Conservation (phyloP, 2,113 vertebrate genomes). For the Clarias magur region DNA sequence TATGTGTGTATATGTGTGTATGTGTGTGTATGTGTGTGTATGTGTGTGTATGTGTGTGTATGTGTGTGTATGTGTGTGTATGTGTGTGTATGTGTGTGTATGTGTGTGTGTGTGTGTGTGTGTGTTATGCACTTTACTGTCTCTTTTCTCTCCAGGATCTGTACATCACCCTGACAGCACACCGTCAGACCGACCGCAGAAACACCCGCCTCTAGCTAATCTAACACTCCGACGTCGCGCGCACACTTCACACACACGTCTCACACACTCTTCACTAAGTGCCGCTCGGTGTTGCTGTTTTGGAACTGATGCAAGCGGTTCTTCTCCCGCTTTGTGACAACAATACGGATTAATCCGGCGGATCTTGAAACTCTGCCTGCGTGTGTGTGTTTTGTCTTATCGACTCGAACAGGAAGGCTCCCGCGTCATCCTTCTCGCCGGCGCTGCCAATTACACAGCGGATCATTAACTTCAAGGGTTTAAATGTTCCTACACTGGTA, state of each 20-base stretch:
- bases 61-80: not conserved
- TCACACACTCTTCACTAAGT: conserved; percentile 33
- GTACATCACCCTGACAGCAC: conserved; percentile 70
- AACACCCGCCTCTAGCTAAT: conserved; percentile 74
- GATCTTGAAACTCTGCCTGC: conserved; percentile 70
- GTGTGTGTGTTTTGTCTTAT: conserved; percentile 64
- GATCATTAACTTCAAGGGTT: conserved; percentile 84
- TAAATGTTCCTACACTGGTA: conserved; percentile 83
- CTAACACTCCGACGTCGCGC: conserved; percentile 66
- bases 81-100: not conserved
- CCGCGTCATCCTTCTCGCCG: conserved; percentile 72
- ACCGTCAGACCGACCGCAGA: conserved; percentile 66
- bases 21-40: not conserved
- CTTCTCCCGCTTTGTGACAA: conserved; percentile 74
- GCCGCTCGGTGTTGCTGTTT: conserved; percentile 70
- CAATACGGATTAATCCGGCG: conserved; percentile 80
- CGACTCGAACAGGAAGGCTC: conserved; percentile 74
- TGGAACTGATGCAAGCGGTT: conserved; percentile 78
- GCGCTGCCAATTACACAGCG: conserved; percentile 81
- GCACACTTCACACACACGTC: conserved; percentile 5
- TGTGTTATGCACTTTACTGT: not conserved
- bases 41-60: not conserved
- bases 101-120: not conserved
- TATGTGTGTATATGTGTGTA: not conserved
- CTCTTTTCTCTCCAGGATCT: conserved; percentile 55